Percentiles rank a stretch among this genome's conserved stretches.
Evolutionary conservation across 2,888 invertebrate species (phyloP).

Genomic region (Automeris io): DNA sequence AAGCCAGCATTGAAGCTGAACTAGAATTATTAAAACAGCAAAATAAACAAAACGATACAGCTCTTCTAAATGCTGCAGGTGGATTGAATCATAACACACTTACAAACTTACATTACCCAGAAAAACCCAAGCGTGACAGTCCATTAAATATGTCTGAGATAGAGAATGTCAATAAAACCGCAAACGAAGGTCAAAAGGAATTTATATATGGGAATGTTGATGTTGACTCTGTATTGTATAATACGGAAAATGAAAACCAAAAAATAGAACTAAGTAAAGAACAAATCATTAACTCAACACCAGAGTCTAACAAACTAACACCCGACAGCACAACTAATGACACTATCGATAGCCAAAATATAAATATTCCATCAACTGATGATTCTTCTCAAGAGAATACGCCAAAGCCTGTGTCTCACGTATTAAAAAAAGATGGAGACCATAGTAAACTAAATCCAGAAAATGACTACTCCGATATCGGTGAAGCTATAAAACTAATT

Average conservation of each 20-base stretch:
- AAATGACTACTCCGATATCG: constrained; percentile 66
- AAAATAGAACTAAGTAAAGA: constrained; percentile 19
- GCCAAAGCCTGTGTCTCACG: constrained; percentile 18
- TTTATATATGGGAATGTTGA: constrained; percentile 63
- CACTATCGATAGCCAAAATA: constrained; percentile 11
- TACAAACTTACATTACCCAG: constrained; percentile 44
- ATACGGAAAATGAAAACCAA: constrained; percentile 35
- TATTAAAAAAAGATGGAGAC: constrained; percentile 43
- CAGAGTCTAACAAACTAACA: constrained; percentile 21
- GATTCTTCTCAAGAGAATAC: constrained; percentile 10
- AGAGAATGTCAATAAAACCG: constrained; percentile 28
- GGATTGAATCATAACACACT: constrained; percentile 47
- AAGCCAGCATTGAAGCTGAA: constrained; percentile 60
- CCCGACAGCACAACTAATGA: constrained; percentile 17
- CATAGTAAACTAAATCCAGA: constrained; percentile 63
- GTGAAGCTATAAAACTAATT: constrained; percentile 69
- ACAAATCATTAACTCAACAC: constrained; percentile 18
- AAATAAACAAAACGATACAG: constrained; percentile 41
- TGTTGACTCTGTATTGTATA: constrained; percentile 55
- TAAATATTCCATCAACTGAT: background rate
- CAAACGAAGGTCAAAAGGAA: constrained; percentile 65
- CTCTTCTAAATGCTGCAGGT: constrained; percentile 29
- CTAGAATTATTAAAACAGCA: constrained; percentile 61
- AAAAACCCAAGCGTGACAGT: constrained; percentile 69
- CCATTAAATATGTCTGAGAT: constrained; percentile 40